Evolutionary conservation across 2,888 invertebrate genomes (phyloP).

Genomic region (Polia nebulosa): DNA sequence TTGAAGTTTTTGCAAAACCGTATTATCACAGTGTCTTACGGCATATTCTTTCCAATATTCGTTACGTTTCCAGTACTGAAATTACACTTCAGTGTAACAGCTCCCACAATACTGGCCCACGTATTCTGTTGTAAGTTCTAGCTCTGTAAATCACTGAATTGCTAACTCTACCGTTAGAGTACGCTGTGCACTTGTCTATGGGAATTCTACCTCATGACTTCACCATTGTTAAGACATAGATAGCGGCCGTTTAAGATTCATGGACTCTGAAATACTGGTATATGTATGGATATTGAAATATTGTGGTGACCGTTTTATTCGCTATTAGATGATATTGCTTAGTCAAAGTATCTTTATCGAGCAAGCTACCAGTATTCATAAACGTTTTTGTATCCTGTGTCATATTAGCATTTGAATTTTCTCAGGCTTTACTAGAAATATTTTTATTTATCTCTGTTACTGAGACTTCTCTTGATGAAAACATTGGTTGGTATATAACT

Average conservation of each 20-base stretch:
- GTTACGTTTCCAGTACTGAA: neutral
- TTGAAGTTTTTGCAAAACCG: no score
- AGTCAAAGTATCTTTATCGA: conserved; percentile 13
- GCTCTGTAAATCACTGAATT: conserved; percentile 88
- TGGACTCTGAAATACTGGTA: conserved; percentile 59
- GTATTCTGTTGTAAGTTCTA: conserved; percentile 80
- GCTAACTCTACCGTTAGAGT: conserved; percentile 85
- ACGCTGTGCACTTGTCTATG: conserved; percentile 86
- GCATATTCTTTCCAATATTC: neutral
- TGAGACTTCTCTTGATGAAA: no score
- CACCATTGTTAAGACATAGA: conserved; percentile 75
- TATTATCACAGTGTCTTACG: no score
- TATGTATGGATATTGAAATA: conserved; percentile 61
- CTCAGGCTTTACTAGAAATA: no score
- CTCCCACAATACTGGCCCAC: conserved; percentile 72
- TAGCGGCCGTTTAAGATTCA: conserved; percentile 70
- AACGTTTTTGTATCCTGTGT: neutral
- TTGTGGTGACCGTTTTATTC: conserved; percentile 45
- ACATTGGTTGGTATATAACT: no score
- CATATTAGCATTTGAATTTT: neutral
- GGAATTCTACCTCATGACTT: conserved; percentile 78
- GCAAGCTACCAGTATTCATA: neutral
- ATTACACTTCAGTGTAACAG: conserved; percentile 71
- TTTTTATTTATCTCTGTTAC: no score
- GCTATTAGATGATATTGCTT: conserved; percentile 29